Base-by-base conservation (phyloP, 92 coral and sea anemone genomes). In the Umimayanthus kanabou region DNA sequence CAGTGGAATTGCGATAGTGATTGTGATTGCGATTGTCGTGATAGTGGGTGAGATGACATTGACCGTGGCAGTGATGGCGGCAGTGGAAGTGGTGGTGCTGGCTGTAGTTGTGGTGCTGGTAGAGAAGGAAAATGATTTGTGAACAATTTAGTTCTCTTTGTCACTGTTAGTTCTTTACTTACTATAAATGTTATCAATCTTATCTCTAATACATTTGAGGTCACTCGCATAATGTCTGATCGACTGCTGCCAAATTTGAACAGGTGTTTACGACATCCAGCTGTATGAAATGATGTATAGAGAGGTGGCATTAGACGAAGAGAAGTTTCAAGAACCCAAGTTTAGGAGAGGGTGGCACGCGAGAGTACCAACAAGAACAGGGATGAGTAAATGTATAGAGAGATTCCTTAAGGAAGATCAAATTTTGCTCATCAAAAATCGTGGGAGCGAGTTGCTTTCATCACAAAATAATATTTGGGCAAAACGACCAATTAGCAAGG, bases 261-360 rank as follows among this genome's bases (percentile, higher is more conserved):
- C 45, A 37, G 98, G 98, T 80, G 93, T 94, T 39, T 85, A 93
- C 81, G 98, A 94, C 84, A 87, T 94, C 69, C 98, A 94, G 91
- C 90, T 94, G 66, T 93, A 91, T 67, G 98, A 94, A 82, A 79
- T 94, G 78, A 94, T 94, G 90, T 88, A 93, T 70, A 90, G 98
- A 79, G 93, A 95, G 28, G 89, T 84, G 73, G 76, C 85, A 5
- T 20, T 11, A 18, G 85, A 80, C 7, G 85, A 61, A 20, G 85
- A 80, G n/a, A 80, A 80, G 85, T 61, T 80, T 9, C 15, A 61
- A 61, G 85, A 61, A 61, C 85, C 76, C 43, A 40, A 40, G 22
- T 40, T 81, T 42, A 81, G 39, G 33, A 81, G 76, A 81, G 85
- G 76, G 16, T 81, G 85, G 85, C 85, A 81, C 33, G 23, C 85